Evolutionary conservation across 2,797 vertebrate genomes (phyloP), one percentile per base, ranked within the genome.

Genomic region (Eleutherodactylus coqui): DNA sequence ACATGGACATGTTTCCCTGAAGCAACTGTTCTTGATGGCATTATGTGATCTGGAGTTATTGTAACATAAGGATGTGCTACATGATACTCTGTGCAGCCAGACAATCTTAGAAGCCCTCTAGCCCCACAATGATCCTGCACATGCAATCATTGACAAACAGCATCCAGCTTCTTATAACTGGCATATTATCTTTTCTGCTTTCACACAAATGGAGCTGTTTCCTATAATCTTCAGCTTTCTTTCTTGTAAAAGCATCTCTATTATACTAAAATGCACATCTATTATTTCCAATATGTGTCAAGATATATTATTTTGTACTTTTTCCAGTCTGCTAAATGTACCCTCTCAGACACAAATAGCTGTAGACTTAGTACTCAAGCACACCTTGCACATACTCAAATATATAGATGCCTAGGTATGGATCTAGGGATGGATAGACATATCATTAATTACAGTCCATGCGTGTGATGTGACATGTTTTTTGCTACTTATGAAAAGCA

Each of bases 181-280:
- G 91, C 90, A 91, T 92, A 91, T 93, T 90, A 86, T 93, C 88
- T 92, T 86, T 87, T 85, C 82, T 91, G 90, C 89, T 92, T 93
- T 88, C 79, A 90, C 89, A 88, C 88, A 91, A 90, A 88, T 85
- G 89, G 87, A 91, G 83, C 85, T 91, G 67, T 91, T 94, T 91
- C 88, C 90, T 91, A n/a, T 89, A 90, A 91, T 90, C 88, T 88
- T 92, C 49, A 0, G 88, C 87, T 91, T 91, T 92, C 89, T 90
- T 93, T 92, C 89, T 89, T 89, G 88, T 90, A 91, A 93, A 90
- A 91, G 89, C 91, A 58, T 90, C 86, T 88, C 78, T 89, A 10
- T 92, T 91, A 89, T 85, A 81, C 83, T 53, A 89, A 92, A 87
- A 86, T 87, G 85, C 73, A 87, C 49, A 89, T 87, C 64, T 41